Base-by-base conservation (phyloP, 2,113 vertebrate species). In the Todiramphus chloris region DNA sequence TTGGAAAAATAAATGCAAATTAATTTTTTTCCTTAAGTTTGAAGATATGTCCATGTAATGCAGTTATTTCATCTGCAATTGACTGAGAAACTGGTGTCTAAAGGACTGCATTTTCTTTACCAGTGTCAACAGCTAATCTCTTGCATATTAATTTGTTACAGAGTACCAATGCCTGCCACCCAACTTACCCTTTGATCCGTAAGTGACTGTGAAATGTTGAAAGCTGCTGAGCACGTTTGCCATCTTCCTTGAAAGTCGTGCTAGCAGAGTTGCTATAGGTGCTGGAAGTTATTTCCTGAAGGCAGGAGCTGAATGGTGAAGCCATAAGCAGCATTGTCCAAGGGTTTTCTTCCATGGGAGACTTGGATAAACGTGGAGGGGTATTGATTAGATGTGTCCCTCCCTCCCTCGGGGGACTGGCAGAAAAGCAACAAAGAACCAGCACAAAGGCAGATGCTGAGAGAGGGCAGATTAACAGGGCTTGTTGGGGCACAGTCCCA, bases 301-400 rank as follows among this genome's bases (percentile, higher is more conserved):
- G 72, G 74, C 35, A 85, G 69, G 50, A 0, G 0, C 23, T 37
- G 89, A 62, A 39, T 16, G 51, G 68, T 51, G 80, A 55, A 81
- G 68, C 67, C 30, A 7, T 44, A 33, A 69, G 28, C 41, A 73
- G 59, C 31, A 13, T 19, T 51, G 28, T 92, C 83, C 1, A 0
- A 74, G 33, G n/a, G 37, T 56, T 89, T 88, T 92, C 59, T 93
- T 83, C 86, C 64, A 25, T 0, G 21, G 72, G 37, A 83, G n/a
- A n/a, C 28, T n/a, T 0, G 0, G 68, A 63, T 80, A 50, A 63
- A 81, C 0, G 4, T 6, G 23, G 55, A 68, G 46, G 24, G 56
- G 15, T 30, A 56, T 2, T 60, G 80, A 31, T 82, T 46, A 64
- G 46, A 10, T 0, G 2, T 41, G 63, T 48, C 43, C 43, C 17